Evolutionary conservation across 2,797 vertebrate species (phyloP), one percentile per base, ranked within the genome.

Genomic region (Odontamblyopus lacepedii): DNA sequence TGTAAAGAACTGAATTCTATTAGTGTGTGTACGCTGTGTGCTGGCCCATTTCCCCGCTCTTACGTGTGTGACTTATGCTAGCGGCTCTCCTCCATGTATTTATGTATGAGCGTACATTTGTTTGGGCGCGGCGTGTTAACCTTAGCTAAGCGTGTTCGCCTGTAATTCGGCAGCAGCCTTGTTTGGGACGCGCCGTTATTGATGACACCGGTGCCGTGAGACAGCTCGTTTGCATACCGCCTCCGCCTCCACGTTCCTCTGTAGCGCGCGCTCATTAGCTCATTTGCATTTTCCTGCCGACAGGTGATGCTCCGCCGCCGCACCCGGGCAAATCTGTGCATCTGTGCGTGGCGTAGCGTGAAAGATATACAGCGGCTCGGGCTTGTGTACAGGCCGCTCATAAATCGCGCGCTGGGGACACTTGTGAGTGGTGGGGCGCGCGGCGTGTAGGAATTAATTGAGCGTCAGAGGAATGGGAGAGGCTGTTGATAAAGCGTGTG

Each of bases 281-380:
- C n/a, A 90, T 92, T 91, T 92, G 80, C 90, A 90, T 91, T 88
- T 88, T 85, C 78, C 73, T 76, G 73, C 68, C 1, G 62, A 78
- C 72, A 75, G 27, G 74, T 41, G 6, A 76, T 1, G 6, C 51
- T 35, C 35, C 30, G 63, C 73, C 75, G 35, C 62, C 0, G 12
- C 27, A 50, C n/a, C 61, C 23, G 0, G 59, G 62, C 55, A 78
- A 82, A 81, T 55, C 53, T 48, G 41, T 78, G 78, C 70, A 67
- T 81, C 67, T 60, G 35, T 67, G 77, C 71, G 85, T 75, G 74
- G 69, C 82, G 82, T 78, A 72, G 74, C 74, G 26, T 89, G 78
- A 88, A 87, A 80, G 78, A 88, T 85, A 76, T 87, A 87, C 80
- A 88, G 79, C 81, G 70, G 74, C 74, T 61, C 61, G 65, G 71